These are phyloP conservation scores for Montipora foliosa DNA, from an alignment of 64 coral and sea anemone genomes.

Conservation along the genomic window DNA sequence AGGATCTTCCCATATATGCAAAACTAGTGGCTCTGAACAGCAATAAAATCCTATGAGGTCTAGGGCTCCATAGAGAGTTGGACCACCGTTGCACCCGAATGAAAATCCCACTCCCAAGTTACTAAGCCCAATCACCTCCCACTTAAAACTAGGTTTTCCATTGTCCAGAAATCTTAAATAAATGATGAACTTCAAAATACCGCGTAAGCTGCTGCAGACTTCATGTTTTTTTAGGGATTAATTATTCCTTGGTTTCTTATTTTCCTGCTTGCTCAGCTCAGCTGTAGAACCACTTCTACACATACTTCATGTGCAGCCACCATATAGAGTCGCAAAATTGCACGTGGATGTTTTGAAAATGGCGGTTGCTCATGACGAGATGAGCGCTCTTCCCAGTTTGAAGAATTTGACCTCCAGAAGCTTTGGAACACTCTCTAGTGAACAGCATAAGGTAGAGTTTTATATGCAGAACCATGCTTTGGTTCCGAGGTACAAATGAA, in stretches of 20 bases:
- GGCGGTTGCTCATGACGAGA: constrained; percentile 45
- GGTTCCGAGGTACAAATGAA: no score
- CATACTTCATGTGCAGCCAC: no score
- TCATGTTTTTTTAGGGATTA: background rate
- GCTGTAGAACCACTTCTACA: no score
- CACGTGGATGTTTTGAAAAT: constrained; percentile 83
- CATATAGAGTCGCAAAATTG: background rate
- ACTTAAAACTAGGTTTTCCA: background rate
- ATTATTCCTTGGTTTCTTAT: background rate
- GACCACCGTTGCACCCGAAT: no score
- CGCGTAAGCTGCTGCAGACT: background rate
- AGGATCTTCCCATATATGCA: no score
- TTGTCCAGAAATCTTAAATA: background rate
- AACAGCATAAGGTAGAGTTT: constrained; percentile 85
- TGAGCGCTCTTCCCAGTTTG: constrained; percentile 78
- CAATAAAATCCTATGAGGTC: no score
- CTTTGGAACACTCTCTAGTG: constrained; percentile 70
- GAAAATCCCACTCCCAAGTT: no score
- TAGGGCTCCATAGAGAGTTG: no score
- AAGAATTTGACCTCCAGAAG: constrained; percentile 83
- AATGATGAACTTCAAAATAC: background rate
- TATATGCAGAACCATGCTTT: no score
- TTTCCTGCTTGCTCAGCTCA: background rate
- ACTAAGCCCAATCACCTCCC: no score
- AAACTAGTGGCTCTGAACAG: no score